Conservation (phyloP, 2,797 vertebrate species). For the Astyanax mexicanus region DNA sequence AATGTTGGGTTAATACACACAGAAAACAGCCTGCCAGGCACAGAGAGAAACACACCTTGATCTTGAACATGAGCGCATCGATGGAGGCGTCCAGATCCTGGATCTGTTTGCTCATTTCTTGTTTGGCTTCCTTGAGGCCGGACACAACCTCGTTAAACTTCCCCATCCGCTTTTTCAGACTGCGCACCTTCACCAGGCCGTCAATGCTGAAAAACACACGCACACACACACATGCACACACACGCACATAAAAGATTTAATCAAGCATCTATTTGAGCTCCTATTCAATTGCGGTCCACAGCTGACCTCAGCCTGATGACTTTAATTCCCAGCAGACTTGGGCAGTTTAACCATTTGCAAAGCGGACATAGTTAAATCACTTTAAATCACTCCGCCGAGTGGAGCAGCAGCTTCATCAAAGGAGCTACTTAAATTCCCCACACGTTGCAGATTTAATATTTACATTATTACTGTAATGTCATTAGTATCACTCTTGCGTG, state of each 20-base stretch:
- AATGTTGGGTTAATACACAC: too few relatives aligned
- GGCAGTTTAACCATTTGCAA: slow-evolving; percentile 6
- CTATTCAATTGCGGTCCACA: neutral
- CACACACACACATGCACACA: slow-evolving; percentile 44
- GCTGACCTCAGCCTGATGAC: slow-evolving; percentile 16
- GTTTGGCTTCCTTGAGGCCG: slow-evolving; percentile 91
- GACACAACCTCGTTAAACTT: slow-evolving; percentile 91
- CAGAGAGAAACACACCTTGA: slow-evolving; percentile 84
- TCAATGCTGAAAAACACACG: slow-evolving; percentile 82
- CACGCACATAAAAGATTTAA: slow-evolving; percentile 25
- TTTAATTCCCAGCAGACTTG: neutral
- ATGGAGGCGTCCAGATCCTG: slow-evolving; percentile 87
- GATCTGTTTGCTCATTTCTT: slow-evolving; percentile 89
- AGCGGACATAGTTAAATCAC: slow-evolving; percentile 18
- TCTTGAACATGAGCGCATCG: slow-evolving; percentile 82
- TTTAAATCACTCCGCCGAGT: neutral
- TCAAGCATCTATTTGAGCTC: slow-evolving; percentile 10
- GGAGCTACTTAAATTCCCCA: neutral
- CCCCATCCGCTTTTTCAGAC: slow-evolving; percentile 86
- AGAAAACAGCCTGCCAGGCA: too few relatives aligned
- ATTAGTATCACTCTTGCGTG: slow-evolving; percentile 3
- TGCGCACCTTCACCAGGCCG: slow-evolving; percentile 88
- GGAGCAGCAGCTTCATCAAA: neutral
- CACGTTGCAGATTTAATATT: neutral
- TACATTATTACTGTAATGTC: neutral